Evolutionary conservation across 2,888 invertebrate genomes (phyloP), one percentile per base, ranked within the genome.

Genomic region (Hypena proboscidalis): DNA sequence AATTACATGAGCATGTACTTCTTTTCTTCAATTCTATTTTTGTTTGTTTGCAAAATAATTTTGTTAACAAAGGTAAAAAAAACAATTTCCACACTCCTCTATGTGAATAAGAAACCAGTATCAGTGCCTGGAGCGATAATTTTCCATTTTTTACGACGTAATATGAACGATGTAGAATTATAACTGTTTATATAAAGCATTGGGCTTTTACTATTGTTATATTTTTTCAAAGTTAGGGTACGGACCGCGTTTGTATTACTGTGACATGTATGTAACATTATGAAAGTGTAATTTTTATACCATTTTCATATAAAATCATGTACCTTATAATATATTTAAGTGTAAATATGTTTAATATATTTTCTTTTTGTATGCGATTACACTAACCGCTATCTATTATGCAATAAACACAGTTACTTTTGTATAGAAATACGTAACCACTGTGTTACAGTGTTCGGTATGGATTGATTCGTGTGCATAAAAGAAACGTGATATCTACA

Each of bases 201-300:
- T 79, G 71, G 81, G 88, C 90, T 89, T 87, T 83, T 84, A 85
- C 84, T 87, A 85, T 80, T 87, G 88, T 89, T 89, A 86, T 88
- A 90, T 89, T 89, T 88, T 85, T 90, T 84, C 84, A 85, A 81
- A 78, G 54, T 76, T 86, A 86, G 83, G 74, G 81, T 88, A 87
- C 65, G 70, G 65, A 84, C 79, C 77, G 83, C 83, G 85, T 87
- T 88, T 90, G 87, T 89, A 89, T 86, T 85, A 87, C 77, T 83
- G 77, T 74, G 70, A 78, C 80, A 77, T 82, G 75, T 84, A 82
- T 84, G 78, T 87, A 84, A 80, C 74, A 75, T 84, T n/a, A 87
- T 89, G 83, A 78, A 89, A 87, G 81, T 88, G 90, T 90, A 90
- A 89, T 89, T 90, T 90, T 90, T 90, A 88, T 90, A 90, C 90